These are phyloP conservation scores for Puma concolor DNA, from an alignment of 2,113 vertebrate species.

Conservation along the genomic window DNA sequence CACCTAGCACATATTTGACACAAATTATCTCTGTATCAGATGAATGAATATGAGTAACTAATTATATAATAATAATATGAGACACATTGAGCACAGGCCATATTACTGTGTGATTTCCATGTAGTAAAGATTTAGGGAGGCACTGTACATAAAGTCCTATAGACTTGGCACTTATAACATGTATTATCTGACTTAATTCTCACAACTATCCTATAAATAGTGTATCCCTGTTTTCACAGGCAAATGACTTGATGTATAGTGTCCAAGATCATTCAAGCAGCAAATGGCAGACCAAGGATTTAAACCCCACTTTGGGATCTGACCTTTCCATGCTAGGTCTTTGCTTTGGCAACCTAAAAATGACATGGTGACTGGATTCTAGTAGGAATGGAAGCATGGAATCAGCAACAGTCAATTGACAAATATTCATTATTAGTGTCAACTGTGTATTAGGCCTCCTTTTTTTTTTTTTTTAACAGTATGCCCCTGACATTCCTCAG, in stretches of 20 bases:
- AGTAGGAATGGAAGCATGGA: background rate
- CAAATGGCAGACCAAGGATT: slow-evolving; percentile 69
- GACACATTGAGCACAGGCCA: background rate
- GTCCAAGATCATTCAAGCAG: slow-evolving; percentile 40
- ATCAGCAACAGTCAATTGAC: background rate
- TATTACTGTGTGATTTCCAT: background rate
- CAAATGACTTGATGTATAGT: slow-evolving; percentile 10
- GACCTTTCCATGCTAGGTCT: background rate
- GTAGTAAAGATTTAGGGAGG: background rate
- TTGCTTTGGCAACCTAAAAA: background rate
- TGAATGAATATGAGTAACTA: background rate
- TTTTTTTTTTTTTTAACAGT: background rate
- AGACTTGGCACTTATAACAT: background rate
- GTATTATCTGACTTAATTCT: background rate
- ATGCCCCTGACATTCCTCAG: background rate
- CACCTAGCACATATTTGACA: background rate
- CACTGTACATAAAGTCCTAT: background rate
- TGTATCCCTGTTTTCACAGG: background rate
- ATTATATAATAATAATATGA: background rate
- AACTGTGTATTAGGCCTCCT: background rate
- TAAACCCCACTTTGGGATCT: background rate
- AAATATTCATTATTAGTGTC: background rate
- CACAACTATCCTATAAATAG: background rate
- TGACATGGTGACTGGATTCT: background rate
- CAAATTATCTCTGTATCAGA: background rate